These are phyloP conservation scores for Gnathonemus longibarbis DNA, from an alignment of 2,113 vertebrate genomes.

Conservation along the genomic window DNA sequence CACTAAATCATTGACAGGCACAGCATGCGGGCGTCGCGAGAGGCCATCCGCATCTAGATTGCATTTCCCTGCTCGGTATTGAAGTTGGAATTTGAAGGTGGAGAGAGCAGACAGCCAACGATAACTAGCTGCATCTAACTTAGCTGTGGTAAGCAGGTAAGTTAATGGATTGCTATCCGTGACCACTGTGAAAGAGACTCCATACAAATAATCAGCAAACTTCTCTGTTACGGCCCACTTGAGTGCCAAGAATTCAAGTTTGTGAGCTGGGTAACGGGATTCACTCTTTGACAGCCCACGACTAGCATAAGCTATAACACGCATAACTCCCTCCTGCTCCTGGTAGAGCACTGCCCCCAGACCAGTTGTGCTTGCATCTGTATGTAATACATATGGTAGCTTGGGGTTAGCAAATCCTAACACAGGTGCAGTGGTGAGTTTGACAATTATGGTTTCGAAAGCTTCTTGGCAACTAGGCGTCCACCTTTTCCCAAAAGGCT, in stretches of 20 bases:
- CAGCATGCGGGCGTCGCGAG: no score
- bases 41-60: no score
- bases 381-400: not conserved
- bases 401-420: conserved; percentile 17
- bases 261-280: not conserved
- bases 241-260: not conserved
- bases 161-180: not conserved
- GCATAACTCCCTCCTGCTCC: conserved; percentile 6
- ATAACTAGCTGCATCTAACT: not conserved
- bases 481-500: not conserved
- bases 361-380: not conserved
- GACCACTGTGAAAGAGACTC: not conserved
- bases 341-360: conserved; percentile 2
- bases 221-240: not conserved
- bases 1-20: no score
- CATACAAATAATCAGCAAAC: not conserved
- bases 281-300: conserved; percentile 5
- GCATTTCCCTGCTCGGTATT: no score
- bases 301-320: conserved; percentile 10
- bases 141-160: not conserved
- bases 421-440: conserved; percentile 15
- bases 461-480: not conserved
- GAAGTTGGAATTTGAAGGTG: not conserved
- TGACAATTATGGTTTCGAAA: conserved; percentile 14
- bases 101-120: not conserved